Evolutionary conservation across 2,888 invertebrate genomes (phyloP).

Genomic region (Coecobrya sp.): DNA sequence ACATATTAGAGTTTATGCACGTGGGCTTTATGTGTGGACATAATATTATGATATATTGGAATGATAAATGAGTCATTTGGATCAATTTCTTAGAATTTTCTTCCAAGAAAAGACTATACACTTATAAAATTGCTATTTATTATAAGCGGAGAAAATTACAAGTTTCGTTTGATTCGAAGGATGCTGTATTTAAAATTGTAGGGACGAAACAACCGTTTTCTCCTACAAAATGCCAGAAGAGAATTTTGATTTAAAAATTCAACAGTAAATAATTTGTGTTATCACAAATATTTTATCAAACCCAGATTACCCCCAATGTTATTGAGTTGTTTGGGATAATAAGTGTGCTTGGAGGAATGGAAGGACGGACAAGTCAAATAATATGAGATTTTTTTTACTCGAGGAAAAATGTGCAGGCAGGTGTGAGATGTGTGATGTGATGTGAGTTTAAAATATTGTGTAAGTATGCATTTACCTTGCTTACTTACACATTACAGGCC

Average conservation of each 20-base stretch:
- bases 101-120: background rate
- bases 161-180: background rate
- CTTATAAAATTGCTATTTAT: background rate
- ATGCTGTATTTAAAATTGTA: too few species aligned
- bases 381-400: background rate
- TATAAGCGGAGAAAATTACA: background rate
- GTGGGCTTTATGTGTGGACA: background rate
- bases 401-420: slow-evolving; percentile 4
- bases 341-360: background rate
- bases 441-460: too few species aligned
- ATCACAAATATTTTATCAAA: too few species aligned
- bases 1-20: background rate
- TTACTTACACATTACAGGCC: slow-evolving; percentile 15
- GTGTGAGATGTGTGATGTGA: slow-evolving; percentile 5
- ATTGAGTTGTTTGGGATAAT: too few species aligned
- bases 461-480: background rate
- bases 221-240: too few species aligned
- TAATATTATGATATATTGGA: too few species aligned
- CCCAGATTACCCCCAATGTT: too few species aligned
- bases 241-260: too few species aligned
- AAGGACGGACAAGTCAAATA: background rate
- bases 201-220: too few species aligned
- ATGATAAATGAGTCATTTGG: background rate
- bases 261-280: too few species aligned
- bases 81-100: background rate